phyloP scores from a whole-genome alignment of 2,888 invertebrate species.

The Zygothrica quintamaculata region DNA sequence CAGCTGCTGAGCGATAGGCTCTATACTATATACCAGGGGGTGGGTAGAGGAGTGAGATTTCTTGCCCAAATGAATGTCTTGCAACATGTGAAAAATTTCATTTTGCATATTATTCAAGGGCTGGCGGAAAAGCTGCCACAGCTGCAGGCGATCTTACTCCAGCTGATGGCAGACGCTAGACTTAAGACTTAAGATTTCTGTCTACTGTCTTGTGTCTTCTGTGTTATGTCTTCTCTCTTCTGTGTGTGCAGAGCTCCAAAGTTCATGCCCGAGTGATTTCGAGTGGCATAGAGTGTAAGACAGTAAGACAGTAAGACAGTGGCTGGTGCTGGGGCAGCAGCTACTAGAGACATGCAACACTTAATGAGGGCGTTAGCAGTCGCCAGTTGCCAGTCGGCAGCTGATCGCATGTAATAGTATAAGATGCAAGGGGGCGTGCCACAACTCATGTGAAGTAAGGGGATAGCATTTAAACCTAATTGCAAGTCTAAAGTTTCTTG shows the following conservation, averaged over 20 bases:
- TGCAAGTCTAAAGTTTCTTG: slow-evolving; percentile 49
- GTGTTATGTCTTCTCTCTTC: no score
- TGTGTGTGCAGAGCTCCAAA: slow-evolving; percentile 53
- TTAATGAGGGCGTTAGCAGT: slow-evolving; percentile 73
- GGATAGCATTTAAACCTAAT: slow-evolving; percentile 62
- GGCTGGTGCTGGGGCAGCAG: slow-evolving; percentile 38
- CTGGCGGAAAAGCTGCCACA: slow-evolving; percentile 52
- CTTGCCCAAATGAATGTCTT: slow-evolving; percentile 50
- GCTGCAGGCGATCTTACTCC: slow-evolving; percentile 43
- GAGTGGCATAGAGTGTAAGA: slow-evolving; percentile 51
- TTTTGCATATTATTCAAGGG: slow-evolving; percentile 59
- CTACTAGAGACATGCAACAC: slow-evolving; percentile 69
- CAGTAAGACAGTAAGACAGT: slow-evolving; percentile 12
- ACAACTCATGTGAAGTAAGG: slow-evolving; percentile 6
- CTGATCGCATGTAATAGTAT: slow-evolving; percentile 66
- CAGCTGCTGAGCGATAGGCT: slow-evolving; percentile 50
- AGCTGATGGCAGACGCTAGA: slow-evolving; percentile 8
- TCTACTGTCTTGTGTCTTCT: slow-evolving; percentile 21
- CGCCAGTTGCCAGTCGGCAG: slow-evolving; percentile 53
- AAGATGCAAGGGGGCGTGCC: slow-evolving; percentile 30
- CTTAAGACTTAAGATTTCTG: slow-evolving; percentile 1
- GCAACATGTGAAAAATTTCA: slow-evolving; percentile 65
- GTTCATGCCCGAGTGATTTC: slow-evolving; percentile 76
- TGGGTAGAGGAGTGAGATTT: not conserved
- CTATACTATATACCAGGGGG: no score